These are phyloP conservation scores for Bolinopsis microptera DNA, from an alignment of 37 sponge, comb jelly and placozoan genomes.

Conservation along the genomic window DNA sequence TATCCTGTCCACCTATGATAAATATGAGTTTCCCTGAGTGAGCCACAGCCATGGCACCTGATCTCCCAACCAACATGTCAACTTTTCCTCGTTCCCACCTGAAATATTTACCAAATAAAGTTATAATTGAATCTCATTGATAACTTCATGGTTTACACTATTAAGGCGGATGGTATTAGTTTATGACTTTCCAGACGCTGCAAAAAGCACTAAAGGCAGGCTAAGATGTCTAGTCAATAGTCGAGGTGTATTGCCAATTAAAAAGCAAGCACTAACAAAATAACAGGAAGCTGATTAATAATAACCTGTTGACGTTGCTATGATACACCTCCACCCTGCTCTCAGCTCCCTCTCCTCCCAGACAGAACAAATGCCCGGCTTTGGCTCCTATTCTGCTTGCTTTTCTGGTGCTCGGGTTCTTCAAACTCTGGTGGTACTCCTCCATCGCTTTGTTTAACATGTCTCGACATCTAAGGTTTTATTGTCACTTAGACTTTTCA, in stretches of 20 bases:
- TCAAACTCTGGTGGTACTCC: slow-evolving; percentile 48
- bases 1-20: slow-evolving; percentile 59
- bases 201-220: too few relatives aligned
- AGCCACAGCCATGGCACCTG: slow-evolving; percentile 58
- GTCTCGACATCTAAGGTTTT: slow-evolving; percentile 43
- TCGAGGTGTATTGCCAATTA: too few relatives aligned
- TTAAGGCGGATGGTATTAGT: too few relatives aligned
- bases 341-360: slow-evolving; percentile 44
- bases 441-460: slow-evolving; percentile 52
- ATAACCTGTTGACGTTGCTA: slow-evolving; percentile 53
- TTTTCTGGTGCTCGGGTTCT: slow-evolving; percentile 47
- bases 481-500: too few relatives aligned
- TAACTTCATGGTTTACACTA: too few relatives aligned
- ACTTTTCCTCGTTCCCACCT: slow-evolving; percentile 63
- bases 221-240: too few relatives aligned
- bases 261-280: too few relatives aligned
- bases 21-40: slow-evolving; percentile 44
- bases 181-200: too few relatives aligned
- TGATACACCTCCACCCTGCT: slow-evolving; percentile 45
- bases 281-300: too few relatives aligned
- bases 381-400: slow-evolving; percentile 28
- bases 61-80: slow-evolving; percentile 55
- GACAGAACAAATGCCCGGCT: slow-evolving; percentile 38
- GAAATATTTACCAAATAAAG: too few relatives aligned
- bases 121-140: too few relatives aligned